Base-by-base conservation (phyloP, 1,140 invertebrate genomes). In the Gonioctena quinquepunctata region DNA sequence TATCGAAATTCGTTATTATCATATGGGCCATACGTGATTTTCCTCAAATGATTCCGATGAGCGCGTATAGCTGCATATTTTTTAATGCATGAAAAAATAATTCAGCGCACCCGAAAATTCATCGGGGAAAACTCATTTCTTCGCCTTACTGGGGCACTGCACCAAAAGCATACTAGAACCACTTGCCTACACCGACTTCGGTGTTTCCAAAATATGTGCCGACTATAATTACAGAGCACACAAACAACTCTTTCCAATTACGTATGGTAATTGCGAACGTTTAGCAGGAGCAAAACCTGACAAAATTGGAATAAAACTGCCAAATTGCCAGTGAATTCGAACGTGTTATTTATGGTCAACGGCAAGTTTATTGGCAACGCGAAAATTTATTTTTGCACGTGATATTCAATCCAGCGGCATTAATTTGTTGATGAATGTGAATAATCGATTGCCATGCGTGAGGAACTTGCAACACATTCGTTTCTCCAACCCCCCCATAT, bases 261-360 rank as follows among this genome's bases (percentile, higher is more conserved):
- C 25, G 23, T 59, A 59, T 59, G 56, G 56, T 59, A 25, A 59
- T 59, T 59, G 23, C 11, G 21, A 16, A 59, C 21, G 21, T 22
- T 26, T 59, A 22, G 21, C 21, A 25, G 23, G 21, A 59, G 21
- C 21, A 25, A 16, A 11, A 59, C 8, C 56, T 59, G 56, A 59
- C 56, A 59, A 25, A 59, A 59, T 59, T 59, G n/a, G 50, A 66
- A 54, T 66, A 19, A 50, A 66, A 66, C 21, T 26, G 49, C 63
- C 48, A 52, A 66, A 54, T 66, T 66, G 49, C 49, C 49, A 19
- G 19, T 26, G 49, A 50, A 54, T 52, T 18, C 27, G 49, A 54
- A 54, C 19, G 23, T 49, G 49, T 66, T 66, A 26, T 27, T 16
- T 54, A 27, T n/a, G 1, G 22, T 49, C 19, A 49, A 49, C 28